Evolutionary conservation across 2,888 invertebrate species (phyloP).

Genomic region (Melanotus villosus): DNA sequence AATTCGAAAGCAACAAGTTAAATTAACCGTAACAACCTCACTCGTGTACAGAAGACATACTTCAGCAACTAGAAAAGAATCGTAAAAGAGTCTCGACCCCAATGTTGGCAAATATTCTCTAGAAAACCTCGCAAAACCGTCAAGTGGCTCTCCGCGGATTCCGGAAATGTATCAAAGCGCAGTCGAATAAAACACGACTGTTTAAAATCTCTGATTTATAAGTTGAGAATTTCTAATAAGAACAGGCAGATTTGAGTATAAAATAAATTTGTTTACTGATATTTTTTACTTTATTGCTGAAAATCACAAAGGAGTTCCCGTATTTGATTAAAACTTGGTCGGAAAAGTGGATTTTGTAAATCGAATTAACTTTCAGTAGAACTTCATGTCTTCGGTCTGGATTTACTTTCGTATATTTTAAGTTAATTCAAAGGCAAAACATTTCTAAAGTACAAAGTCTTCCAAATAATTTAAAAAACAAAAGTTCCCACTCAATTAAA

Average conservation of each 20-base stretch:
- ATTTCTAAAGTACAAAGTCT: no score
- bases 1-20: constrained; percentile 47
- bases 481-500: no score
- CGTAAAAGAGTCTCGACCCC: constrained; percentile 13
- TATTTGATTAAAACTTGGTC: constrained; percentile 9
- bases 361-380: no score
- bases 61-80: constrained; percentile 29
- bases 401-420: no score
- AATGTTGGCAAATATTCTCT: constrained; percentile 17
- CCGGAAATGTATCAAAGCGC: constrained; percentile 17
- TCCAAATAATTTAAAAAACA: no score
- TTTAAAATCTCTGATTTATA: constrained; percentile 22
- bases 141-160: constrained; percentile 16
- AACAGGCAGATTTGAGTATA: constrained; percentile 15
- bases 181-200: constrained; percentile 22
- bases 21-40: constrained; percentile 48
- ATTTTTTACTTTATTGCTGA: background rate
- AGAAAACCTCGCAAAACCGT: constrained; percentile 7
- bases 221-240: constrained; percentile 1
- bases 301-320: background rate
- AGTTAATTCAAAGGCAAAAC: no score
- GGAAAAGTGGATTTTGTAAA: background rate
- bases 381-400: no score
- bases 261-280: constrained; percentile 13
- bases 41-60: constrained; percentile 27